Evolutionary conservation across 2,888 invertebrate genomes (phyloP).

Genomic region (Horisme vitalbata): DNA sequence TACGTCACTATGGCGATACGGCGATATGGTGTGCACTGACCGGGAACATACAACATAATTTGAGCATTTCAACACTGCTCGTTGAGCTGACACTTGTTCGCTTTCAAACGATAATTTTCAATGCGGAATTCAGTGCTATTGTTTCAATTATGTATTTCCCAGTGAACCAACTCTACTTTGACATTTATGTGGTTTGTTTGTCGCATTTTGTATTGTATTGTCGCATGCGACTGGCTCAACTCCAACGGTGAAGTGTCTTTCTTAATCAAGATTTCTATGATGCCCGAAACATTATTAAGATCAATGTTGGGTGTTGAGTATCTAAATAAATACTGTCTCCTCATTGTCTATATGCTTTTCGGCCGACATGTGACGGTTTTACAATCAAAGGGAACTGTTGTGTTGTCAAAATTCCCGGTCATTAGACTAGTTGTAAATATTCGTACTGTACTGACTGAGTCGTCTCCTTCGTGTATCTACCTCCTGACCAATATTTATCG

Average conservation of each 20-base stretch:
- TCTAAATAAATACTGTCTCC: no score
- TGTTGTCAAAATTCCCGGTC: background rate
- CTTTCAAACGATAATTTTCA: conserved; percentile 18
- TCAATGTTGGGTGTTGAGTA: no score
- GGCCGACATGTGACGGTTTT: no score
- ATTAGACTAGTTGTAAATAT: conserved; percentile 11
- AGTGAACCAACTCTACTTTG: background rate
- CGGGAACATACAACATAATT: conserved; percentile 17
- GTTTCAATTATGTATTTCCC: conserved; percentile 14
- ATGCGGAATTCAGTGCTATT: conserved; percentile 10
- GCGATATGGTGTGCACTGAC: conserved; percentile 12
- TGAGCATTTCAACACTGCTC: conserved; percentile 18
- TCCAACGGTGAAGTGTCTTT: background rate
- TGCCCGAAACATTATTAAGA: no score
- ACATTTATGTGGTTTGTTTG: background rate
- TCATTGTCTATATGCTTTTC: no score
- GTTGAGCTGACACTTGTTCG: conserved; percentile 16
- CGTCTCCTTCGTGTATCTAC: conserved; percentile 38
- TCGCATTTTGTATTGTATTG: background rate
- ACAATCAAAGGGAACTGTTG: background rate
- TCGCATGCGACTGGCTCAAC: conserved; percentile 2
- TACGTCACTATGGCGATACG: background rate
- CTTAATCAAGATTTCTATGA: no score
- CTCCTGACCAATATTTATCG: conserved; percentile 48
- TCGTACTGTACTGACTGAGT: conserved; percentile 28